Conservation (phyloP, 1,140 invertebrate species). For the Pseudomyrmex pallidus region DNA sequence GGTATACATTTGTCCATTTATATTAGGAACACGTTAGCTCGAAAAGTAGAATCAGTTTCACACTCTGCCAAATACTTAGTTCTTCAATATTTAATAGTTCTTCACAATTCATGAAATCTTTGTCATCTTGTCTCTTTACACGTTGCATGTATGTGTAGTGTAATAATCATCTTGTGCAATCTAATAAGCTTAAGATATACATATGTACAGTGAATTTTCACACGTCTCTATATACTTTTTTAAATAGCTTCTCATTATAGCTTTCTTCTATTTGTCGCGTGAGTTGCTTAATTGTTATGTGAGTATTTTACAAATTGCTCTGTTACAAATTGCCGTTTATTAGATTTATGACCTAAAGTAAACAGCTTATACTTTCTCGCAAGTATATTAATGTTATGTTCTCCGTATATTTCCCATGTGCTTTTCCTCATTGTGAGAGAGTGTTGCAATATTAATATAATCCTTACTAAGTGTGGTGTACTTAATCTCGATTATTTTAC, state of each 20-base stretch:
- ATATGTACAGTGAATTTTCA: background rate
- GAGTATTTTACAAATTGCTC: background rate
- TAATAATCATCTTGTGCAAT: too few relatives aligned
- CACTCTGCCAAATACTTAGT: background rate
- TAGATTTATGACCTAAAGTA: background rate
- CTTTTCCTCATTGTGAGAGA: background rate
- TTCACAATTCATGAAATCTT: conserved; percentile 50
- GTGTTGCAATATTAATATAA: conserved; percentile 20
- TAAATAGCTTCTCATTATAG: conserved; percentile 13
- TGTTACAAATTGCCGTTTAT: conserved; percentile 3
- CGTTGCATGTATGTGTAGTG: conserved; percentile 62
- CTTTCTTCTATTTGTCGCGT: conserved; percentile 13
- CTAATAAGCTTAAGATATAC: background rate
- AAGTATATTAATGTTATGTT: conserved; percentile 16
- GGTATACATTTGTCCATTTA: conserved; percentile 75
- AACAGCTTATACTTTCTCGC: conserved; percentile 38
- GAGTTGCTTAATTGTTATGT: background rate
- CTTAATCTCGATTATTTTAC: background rate
- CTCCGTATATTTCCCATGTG: conserved; percentile 11
- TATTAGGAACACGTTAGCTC: conserved; percentile 58
- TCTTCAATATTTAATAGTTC: conserved; percentile 20
- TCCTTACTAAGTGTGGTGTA: too few relatives aligned
- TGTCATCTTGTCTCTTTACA: conserved; percentile 47
- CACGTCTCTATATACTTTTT: background rate
- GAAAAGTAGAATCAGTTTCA: conserved; percentile 61